Conservation (phyloP, 2,888 invertebrate species). For the Metopia argyrocephala region DNA sequence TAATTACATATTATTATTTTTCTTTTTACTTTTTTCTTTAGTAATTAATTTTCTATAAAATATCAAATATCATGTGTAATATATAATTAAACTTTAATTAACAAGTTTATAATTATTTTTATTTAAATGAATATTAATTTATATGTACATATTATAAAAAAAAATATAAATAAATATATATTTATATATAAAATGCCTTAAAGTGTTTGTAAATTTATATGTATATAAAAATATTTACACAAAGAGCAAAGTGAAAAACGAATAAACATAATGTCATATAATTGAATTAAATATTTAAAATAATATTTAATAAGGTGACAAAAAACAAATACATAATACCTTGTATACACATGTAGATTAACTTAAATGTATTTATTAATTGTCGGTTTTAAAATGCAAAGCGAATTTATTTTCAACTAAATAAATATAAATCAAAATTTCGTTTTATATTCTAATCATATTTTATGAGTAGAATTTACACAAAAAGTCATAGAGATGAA, state of each 20-base stretch:
- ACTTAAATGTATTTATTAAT: too few relatives aligned
- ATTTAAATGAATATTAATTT: background rate
- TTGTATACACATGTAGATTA: too few relatives aligned
- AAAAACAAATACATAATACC: too few relatives aligned
- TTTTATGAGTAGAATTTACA: too few relatives aligned
- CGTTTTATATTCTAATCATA: too few relatives aligned
- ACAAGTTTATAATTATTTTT: background rate
- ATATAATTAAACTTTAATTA: background rate
- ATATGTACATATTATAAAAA: background rate
- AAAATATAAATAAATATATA: constrained; percentile 12
- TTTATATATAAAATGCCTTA: background rate
- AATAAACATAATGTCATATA: background rate
- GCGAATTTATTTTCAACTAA: too few relatives aligned
- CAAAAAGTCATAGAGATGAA: too few relatives aligned
- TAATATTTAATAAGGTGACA: background rate
- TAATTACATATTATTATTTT: background rate
- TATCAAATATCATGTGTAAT: background rate
- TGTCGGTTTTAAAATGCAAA: too few relatives aligned
- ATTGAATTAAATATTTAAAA: background rate
- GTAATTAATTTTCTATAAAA: background rate
- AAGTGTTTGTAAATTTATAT: background rate
- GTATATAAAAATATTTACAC: background rate
- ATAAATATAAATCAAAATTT: too few relatives aligned
- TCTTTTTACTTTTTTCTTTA: background rate
- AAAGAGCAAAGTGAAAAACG: background rate